Base-by-base conservation (phyloP, 1,140 invertebrate species). In the Camponotus floridanus region DNA sequence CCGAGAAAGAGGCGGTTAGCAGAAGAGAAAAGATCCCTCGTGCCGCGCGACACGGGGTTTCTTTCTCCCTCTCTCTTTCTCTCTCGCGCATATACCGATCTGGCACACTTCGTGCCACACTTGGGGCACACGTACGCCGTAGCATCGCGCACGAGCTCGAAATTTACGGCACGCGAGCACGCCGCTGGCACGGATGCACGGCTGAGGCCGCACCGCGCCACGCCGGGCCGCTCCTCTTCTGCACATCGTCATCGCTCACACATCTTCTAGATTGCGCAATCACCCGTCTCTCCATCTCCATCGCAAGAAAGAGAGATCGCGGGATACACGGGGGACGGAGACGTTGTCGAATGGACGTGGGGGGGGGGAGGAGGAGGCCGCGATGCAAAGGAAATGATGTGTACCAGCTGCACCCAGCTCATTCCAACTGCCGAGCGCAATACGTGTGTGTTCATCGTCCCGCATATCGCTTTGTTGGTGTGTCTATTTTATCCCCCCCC, bases 91-190 rank as follows among this genome's bases (percentile, higher is more conserved):
- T 70, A 76, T 80, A 87, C 48, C 87, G 86, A 90, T 92, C 90
- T 73, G 91, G 91, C 92, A 92, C 92, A 93, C 92, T 93, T 93
- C 90, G 91, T 92, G 92, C 92, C 92, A 92, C 92, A 93, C 92
- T 93, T 90, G 88, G 89, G 92, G 92, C 92, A 91, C 92, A 93
- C 93, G 93, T 94, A 94, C 92, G 92, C 92, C 91, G 88, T 87
- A 90, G 88, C 90, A 92, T 91, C 93, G 92, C 89, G 92, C 93
- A 93, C 92, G 92, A 94, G 93, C 94, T 93, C 93, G 91, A 93
- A 94, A 93, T 94, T 94, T 94, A 94, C 93, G 94, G 94, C 94
- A 94, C 94, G 94, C 94, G 94, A 94, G 93, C 94, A 78, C 87
- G 90, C 87, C 84, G 90, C 88, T 92, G 88, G 79, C 84, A 88